A percentile compares a stretch with the other conserved stretches of the same genome.
Evolutionary conservation across 2,113 vertebrate genomes (phyloP).

Genomic region (Chitala chitala): DNA sequence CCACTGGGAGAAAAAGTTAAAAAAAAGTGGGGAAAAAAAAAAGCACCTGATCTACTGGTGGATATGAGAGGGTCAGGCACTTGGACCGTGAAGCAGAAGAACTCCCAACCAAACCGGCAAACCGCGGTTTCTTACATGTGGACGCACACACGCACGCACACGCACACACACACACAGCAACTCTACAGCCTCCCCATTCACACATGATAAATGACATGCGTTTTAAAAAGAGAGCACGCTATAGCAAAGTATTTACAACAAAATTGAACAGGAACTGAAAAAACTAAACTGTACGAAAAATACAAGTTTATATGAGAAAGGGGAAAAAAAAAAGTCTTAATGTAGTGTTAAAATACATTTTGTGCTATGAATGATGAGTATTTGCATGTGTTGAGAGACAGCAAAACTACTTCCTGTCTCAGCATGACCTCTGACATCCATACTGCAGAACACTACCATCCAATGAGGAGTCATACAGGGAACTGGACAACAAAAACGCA

Average conservation of each 20-base stretch:
- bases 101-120: too few species aligned
- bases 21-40: too few species aligned
- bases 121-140: too few species aligned
- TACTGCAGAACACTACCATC: not conserved
- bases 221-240: slow-evolving; percentile 33
- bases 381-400: not conserved
- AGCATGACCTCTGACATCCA: not conserved
- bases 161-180: too few species aligned
- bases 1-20: too few species aligned
- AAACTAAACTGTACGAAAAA: not conserved
- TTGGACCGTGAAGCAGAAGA: too few species aligned
- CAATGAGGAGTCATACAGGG: not conserved
- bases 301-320: not conserved
- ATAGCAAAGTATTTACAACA: slow-evolving; percentile 48
- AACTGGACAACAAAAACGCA: not conserved
- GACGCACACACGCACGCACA: too few species aligned
- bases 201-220: slow-evolving; percentile 47
- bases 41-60: too few species aligned
- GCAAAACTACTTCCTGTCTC: not conserved
- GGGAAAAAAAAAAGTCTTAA: not conserved
- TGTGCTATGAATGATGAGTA: not conserved
- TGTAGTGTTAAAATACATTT: slow-evolving; percentile 21
- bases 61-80: too few species aligned
- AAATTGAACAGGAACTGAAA: slow-evolving; percentile 24
- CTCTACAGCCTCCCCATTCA: not conserved